A percentile compares a stretch with the other conserved stretches of the same genome.
Conservation (phyloP, 53 echinoderm and acorn worm genomes). For the Zoroaster sp. region DNA sequence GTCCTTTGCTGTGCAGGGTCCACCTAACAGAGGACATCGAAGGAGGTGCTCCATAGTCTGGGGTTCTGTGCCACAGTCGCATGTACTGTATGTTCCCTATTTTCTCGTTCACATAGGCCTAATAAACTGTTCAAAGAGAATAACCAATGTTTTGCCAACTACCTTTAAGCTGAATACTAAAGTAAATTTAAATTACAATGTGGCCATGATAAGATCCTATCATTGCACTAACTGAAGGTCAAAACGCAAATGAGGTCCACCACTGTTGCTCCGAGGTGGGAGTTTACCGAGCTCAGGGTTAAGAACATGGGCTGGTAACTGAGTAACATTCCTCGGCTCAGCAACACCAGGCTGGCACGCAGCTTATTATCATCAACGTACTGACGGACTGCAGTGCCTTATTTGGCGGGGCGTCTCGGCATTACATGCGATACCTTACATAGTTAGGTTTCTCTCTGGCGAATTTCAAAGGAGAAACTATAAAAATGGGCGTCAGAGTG, state of each 20-base stretch:
- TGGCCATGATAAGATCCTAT: neutral
- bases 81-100: no score
- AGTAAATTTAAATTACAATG: neutral
- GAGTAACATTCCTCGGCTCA: conserved; percentile 35
- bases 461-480: neutral
- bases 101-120: no score
- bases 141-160: no score
- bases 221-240: conserved; percentile 3
- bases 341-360: conserved; percentile 19
- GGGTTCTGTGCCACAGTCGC: no score
- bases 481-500: conserved; percentile 33
- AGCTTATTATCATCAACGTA: conserved; percentile 17
- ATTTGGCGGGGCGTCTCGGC: conserved; percentile 21
- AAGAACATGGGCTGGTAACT: neutral
- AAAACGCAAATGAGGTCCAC: neutral
- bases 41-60: no score
- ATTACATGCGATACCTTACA: conserved; percentile 12
- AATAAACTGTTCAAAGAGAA: no score
- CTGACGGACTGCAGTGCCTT: conserved; percentile 27
- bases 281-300: neutral
- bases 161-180: no score
- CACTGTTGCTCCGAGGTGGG: neutral
- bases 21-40: no score
- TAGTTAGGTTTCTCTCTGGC: neutral
- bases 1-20: no score